Evolutionary conservation across 2,888 invertebrate genomes (phyloP).

Genomic region (Sepiola atlantica): DNA sequence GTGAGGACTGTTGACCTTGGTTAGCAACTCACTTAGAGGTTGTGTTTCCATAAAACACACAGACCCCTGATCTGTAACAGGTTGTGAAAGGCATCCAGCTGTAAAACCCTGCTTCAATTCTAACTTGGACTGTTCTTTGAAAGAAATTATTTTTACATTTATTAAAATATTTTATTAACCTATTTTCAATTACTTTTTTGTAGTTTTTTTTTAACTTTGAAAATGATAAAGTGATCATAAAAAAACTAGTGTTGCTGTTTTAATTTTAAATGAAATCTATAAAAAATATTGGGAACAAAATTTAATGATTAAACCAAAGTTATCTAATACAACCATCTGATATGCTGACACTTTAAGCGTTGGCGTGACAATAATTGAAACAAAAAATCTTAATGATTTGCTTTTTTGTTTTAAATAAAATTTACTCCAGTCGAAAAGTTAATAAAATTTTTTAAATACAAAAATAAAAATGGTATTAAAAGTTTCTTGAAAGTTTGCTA

Average conservation of each 20-base stretch:
- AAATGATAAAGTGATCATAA: background rate
- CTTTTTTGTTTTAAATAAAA: background rate
- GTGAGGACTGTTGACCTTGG: too few relatives aligned
- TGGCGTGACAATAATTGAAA: background rate
- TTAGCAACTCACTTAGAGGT: too few relatives aligned
- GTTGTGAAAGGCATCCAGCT: too few relatives aligned
- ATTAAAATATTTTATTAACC: too few relatives aligned
- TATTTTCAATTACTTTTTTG: too few relatives aligned
- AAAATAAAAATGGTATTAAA: background rate
- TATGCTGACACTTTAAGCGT: background rate
- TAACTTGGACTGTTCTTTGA: too few relatives aligned
- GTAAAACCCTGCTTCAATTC: too few relatives aligned
- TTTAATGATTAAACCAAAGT: background rate
- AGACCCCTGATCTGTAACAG: too few relatives aligned
- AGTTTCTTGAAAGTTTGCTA: background rate
- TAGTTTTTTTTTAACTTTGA: too few relatives aligned
- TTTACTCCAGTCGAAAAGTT: background rate
- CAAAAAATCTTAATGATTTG: background rate
- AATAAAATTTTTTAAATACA: too few relatives aligned
- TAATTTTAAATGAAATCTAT: background rate
- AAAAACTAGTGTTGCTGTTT: background rate
- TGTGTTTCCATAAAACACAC: too few relatives aligned
- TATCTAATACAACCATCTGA: background rate
- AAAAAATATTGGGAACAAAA: background rate
- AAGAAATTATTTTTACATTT: too few relatives aligned